Base-by-base conservation (phyloP, 2,888 invertebrate genomes). In the Parascotia fuliginaria region DNA sequence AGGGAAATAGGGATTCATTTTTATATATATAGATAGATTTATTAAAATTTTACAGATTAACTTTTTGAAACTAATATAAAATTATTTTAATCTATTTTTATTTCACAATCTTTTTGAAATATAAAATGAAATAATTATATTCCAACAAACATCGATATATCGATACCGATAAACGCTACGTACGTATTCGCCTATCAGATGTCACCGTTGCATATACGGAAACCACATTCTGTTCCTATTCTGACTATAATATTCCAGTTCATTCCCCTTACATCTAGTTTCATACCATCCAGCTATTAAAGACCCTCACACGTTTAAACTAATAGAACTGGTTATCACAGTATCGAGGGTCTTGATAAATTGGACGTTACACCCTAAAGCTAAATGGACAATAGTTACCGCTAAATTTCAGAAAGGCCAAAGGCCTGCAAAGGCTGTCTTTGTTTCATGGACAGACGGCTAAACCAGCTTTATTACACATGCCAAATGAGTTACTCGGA, bases 161-260 rank as follows among this genome's bases (percentile, higher is more conserved):
- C 69, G 62, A 68, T 44, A 68, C 16, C 65, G 60, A n/a, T 22
- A 42, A 48, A 39, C 44, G 43, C 38, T 38, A 56, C 65, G 31
- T 15, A 15, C 71, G n/a, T 70, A 72, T 66, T 66, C 55, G 69
- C 72, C 70, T 77, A 84, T 86, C 84, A 84, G 74, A 86, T 82
- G 83, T 87, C 86, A 79, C 79, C 75, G 73, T 84, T 77, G 81
- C 79, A 81, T 81, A 83, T 81, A 79, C 75, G 80, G 78, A 85
- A 87, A 89, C 88, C 89, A 56, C 87, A 87, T 84, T 83, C 85
- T 81, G 80, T 77, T 85, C 76, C 83, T 78, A 86, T 83, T 77
- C 77, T 77, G 68, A 63, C 71, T 77, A 83, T 83, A 77, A 83
- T 85, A 84, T 83, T 83, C 83, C 79, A 76, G 79, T 73, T 78